These are phyloP conservation scores for Pinctada fucata DNA, from an alignment of 2,888 invertebrate species.

Conservation along the genomic window DNA sequence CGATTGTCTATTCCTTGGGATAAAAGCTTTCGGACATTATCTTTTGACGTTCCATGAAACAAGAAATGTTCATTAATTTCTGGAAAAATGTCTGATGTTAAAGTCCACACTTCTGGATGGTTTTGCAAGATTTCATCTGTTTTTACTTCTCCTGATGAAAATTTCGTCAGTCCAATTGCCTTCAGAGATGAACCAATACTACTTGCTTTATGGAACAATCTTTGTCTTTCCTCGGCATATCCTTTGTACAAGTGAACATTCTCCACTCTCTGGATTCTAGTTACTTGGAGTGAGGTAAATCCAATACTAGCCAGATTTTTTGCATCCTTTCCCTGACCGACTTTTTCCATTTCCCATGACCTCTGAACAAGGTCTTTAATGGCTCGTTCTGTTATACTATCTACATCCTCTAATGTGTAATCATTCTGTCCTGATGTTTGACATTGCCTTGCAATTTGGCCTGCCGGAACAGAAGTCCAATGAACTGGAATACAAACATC, in stretches of 20 bases:
- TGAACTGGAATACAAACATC: constrained; percentile 11
- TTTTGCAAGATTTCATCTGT: constrained; percentile 19
- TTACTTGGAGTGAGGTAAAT: constrained; percentile 49
- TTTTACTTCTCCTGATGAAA: constrained; percentile 29
- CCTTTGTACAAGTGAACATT: constrained; percentile 56
- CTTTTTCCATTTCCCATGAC: constrained; percentile 52
- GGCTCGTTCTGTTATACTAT: constrained; percentile 42
- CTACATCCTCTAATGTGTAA: constrained; percentile 42
- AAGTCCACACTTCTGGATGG: constrained; percentile 9
- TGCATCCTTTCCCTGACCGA: constrained; percentile 62
- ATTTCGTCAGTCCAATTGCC: constrained; percentile 24
- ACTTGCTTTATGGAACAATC: constrained; percentile 51
- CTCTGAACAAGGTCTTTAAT: constrained; percentile 46
- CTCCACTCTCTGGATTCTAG: constrained; percentile 60
- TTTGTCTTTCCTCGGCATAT: constrained; percentile 50
- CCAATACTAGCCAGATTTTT: constrained; percentile 31
- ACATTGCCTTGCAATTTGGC: constrained; percentile 11
- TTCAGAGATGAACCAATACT: constrained; percentile 6
- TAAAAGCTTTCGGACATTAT: constrained; percentile 41
- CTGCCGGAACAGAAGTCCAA: constrained; percentile 11
- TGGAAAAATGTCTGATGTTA: constrained; percentile 39
- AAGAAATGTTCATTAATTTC: constrained; percentile 57
- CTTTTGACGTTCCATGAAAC: constrained; percentile 53
- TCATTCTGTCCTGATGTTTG: constrained; percentile 11
- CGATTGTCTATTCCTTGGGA: constrained; percentile 51